Percentiles rank a stretch among this genome's conserved stretches.
Conservation (phyloP, 2,888 invertebrate species). For the Morinoia aosen region DNA sequence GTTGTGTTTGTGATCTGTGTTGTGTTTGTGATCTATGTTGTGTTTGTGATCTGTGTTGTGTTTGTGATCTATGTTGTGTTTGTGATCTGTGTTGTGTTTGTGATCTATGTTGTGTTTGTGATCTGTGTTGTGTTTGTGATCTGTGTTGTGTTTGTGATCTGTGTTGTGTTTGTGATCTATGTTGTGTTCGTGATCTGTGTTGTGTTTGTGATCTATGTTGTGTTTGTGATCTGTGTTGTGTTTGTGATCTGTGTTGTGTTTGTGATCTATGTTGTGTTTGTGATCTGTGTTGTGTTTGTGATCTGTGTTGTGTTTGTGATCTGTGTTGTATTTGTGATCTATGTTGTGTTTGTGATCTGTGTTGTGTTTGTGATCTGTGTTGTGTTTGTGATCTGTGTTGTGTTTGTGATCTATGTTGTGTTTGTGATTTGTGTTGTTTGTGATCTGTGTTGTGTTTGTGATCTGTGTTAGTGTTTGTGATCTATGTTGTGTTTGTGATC, state of each 20-base stretch:
- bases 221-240: too few relatives aligned
- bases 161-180: background rate
- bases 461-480: background rate
- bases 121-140: background rate
- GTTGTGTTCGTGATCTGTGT: background rate
- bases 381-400: background rate
- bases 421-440: background rate
- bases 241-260: too few relatives aligned
- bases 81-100: too few relatives aligned
- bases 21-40: background rate
- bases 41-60: background rate
- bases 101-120: background rate
- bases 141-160: background rate
- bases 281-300: too few relatives aligned
- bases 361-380: background rate
- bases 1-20: background rate
- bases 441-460: too few relatives aligned
- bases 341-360: too few relatives aligned
- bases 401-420: background rate
- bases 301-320: too few relatives aligned
- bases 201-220: too few relatives aligned
- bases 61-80: background rate
- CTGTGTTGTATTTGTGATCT: too few relatives aligned
- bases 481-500: background rate
- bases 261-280: too few relatives aligned